Conservation (phyloP, 1,140 invertebrate genomes). For the Coenobita brevimanus region DNA sequence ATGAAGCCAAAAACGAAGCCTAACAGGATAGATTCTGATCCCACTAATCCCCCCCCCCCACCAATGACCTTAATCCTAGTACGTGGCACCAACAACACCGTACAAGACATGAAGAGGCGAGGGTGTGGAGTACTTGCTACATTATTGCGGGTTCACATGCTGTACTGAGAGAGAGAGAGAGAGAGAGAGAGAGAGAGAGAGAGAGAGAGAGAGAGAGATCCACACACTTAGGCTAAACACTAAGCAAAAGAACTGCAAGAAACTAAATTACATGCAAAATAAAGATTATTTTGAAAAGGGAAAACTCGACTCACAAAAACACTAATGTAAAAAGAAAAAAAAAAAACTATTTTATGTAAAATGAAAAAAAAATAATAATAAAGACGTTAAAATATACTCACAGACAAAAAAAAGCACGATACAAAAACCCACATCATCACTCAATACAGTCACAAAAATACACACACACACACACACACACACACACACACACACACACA, state of each 20-base stretch:
- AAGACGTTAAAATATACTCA: neutral
- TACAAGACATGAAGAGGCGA: too few species aligned
- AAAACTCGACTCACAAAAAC: neutral
- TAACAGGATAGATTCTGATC: too few species aligned
- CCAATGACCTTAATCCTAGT: too few species aligned
- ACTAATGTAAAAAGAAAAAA: too few species aligned
- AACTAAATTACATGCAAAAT: neutral
- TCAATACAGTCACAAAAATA: neutral
- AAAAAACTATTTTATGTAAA: neutral
- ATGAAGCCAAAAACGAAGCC: neutral
- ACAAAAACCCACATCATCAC: neutral
- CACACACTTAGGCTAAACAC: neutral
- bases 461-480: slow-evolving; percentile 1
- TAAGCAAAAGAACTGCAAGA: neutral
- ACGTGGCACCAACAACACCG: too few species aligned
- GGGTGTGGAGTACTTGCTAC: too few species aligned
- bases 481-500: slow-evolving; percentile 1
- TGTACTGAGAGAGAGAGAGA: neutral
- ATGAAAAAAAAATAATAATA: too few species aligned
- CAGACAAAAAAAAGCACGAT: neutral
- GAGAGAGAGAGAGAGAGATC: slow-evolving; percentile 22
- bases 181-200: slow-evolving; percentile 20
- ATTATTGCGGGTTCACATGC: neutral
- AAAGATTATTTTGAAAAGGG: neutral
- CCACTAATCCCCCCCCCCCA: too few species aligned